A percentile compares a stretch with the other conserved stretches of the same genome.
Conservation (phyloP, 2,888 invertebrate species). For the Orchesellides sinensis region DNA sequence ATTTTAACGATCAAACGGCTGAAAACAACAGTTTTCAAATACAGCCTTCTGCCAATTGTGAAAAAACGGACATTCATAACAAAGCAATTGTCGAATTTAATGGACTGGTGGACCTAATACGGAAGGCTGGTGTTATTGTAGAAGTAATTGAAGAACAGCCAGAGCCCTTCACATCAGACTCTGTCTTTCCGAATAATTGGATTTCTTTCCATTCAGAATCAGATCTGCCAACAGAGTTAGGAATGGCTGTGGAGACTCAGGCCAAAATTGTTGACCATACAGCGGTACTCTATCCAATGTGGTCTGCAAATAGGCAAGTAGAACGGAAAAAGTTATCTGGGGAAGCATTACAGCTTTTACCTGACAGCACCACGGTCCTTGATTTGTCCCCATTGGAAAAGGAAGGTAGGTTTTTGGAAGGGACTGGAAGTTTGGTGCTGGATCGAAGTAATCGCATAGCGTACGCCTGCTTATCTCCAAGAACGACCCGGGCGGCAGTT, state of each 20-base stretch:
- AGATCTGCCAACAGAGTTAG: neutral
- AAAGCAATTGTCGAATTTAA: conserved; percentile 69
- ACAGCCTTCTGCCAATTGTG: neutral
- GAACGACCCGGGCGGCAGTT: conserved; percentile 62
- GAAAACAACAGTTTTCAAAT: conserved; percentile 70
- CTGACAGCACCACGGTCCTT: conserved; percentile 21
- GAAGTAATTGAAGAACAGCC: conserved; percentile 59
- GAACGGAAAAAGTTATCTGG: conserved; percentile 54
- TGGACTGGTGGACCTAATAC: conserved; percentile 49
- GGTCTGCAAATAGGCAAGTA: conserved; percentile 57
- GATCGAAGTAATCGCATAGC: conserved; percentile 63
- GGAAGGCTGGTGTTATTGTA: conserved; percentile 50
- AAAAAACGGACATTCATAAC: conserved; percentile 30
- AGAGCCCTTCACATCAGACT: conserved; percentile 65
- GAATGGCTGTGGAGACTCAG: neutral
- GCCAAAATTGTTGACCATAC: conserved; percentile 3
- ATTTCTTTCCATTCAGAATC: conserved; percentile 59
- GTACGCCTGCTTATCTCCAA: conserved; percentile 65
- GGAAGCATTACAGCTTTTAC: conserved; percentile 31
- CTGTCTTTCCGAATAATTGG: conserved; percentile 73
- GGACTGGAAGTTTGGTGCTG: conserved; percentile 72
- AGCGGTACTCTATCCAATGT: conserved; percentile 70
- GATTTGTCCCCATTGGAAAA: conserved; percentile 68
- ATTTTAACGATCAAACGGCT: conserved; percentile 69
- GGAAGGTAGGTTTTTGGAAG: conserved; percentile 65